These are phyloP conservation scores for Icerya purchasi DNA, from an alignment of 2,888 invertebrate genomes.

Conservation along the genomic window DNA sequence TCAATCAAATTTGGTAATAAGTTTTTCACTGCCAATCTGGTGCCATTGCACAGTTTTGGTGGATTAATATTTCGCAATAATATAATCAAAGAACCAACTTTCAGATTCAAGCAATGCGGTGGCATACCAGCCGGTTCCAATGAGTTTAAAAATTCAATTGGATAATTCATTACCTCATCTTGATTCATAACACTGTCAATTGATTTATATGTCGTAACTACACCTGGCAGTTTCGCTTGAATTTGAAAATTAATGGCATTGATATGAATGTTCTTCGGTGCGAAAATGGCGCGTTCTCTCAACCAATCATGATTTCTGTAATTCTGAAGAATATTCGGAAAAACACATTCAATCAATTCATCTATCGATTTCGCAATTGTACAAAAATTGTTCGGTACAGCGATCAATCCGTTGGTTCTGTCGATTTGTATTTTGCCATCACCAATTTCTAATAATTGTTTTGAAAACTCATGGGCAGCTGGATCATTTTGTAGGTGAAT, in stretches of 20 bases:
- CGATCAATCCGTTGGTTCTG: not conserved
- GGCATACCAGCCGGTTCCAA: not conserved
- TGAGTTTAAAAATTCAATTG: not conserved
- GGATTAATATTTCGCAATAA: not conserved
- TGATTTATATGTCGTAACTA: not conserved
- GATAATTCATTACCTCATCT: not conserved
- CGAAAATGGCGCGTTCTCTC: not conserved
- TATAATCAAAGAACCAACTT: not conserved
- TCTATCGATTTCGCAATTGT: not conserved
- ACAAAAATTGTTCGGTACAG: not conserved
- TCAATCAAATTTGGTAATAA: not conserved
- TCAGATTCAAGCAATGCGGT: not conserved
- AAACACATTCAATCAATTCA: not conserved
- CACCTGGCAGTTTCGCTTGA: not conserved
- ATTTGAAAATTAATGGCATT: not conserved
- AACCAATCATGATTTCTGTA: not conserved
- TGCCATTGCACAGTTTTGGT: not conserved
- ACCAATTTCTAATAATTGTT: not conserved
- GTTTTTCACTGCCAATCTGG: not conserved
- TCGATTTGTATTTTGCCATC: not conserved
- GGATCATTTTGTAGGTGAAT: not conserved
- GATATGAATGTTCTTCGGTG: not conserved
- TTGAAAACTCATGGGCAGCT: not conserved
- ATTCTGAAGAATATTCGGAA: not conserved
- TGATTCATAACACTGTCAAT: too few species aligned